phyloP scores from a whole-genome alignment of 2,888 invertebrate species.

The Leptogaster cylindrica region DNA sequence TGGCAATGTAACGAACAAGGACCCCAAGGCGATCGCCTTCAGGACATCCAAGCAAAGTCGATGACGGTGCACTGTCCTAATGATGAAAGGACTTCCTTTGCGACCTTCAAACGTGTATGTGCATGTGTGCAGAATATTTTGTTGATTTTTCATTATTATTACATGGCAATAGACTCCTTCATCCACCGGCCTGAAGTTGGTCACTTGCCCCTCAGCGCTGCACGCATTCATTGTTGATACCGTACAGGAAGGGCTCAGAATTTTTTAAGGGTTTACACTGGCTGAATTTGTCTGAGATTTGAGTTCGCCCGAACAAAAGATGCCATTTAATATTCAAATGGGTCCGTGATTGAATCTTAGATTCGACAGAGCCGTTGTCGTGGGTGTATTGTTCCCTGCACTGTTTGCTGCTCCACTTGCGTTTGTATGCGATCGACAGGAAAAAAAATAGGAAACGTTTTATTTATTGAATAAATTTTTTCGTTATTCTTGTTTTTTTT shows the following conservation, averaged over 20 bases:
- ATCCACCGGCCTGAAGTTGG: conserved; percentile 29
- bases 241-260: neutral
- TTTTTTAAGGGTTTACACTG: conserved; percentile 35
- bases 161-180: neutral
- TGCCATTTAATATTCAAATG: conserved; percentile 48
- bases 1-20: conserved; percentile 30
- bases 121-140: neutral
- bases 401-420: neutral
- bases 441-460: conserved; percentile 28
- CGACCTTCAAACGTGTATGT: neutral
- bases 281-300: neutral
- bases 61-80: neutral
- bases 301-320: conserved; percentile 46
- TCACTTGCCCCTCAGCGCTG: conserved; percentile 35
- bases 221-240: neutral
- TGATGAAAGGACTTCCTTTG: neutral
- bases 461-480: conserved; percentile 36
- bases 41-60: neutral
- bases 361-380: conserved; percentile 10
- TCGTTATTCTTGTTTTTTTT: conserved; percentile 1
- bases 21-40: neutral
- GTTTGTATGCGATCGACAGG: conserved; percentile 4
- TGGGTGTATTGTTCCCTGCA: conserved; percentile 21
- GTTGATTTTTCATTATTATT: conserved; percentile 38
- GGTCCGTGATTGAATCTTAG: conserved; percentile 48